Evolutionary conservation across 2,888 invertebrate genomes (phyloP), one percentile per base, ranked within the genome.

Genomic region (Heliconius cydno): DNA sequence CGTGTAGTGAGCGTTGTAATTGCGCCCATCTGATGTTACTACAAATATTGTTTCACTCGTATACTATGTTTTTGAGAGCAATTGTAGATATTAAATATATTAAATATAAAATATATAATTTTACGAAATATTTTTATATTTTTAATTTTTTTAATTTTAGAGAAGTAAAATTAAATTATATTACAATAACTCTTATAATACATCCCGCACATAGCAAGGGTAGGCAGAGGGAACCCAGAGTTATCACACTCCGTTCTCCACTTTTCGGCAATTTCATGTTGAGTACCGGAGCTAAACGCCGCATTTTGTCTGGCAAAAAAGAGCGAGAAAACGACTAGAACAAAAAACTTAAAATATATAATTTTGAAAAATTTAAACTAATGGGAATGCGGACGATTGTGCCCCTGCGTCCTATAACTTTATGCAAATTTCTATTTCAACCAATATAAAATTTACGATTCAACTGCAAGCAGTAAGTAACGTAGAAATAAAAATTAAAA

Each of bases 21-120:
- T 91, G 88, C 90, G 82, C 86, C 89, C 89, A 90, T 90, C 89
- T 87, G 88, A 88, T 87, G 87, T 86, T 86, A 84, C 86, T 86
- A 86, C 89, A 88, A 88, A 86, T 86, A 87, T 86, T 85, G 82
- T 85, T 86, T 82, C 82, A 81, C 79, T 78, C 81, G 79, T 80
- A 82, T 76, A 79, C 78, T 13, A 76, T 41, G 79, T 80, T 82
- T 79, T 80, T 60, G 68, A 80, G 74, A 79, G 74, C 74, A 76
- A 78, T 81, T 79, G 72, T 38, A 25, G n/a, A 63, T 60, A 72
- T 77, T 77, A 77, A 82, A 9, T 77, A 41, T 66, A 63, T 78
- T 57, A 73, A 70, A 52, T 52, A 52, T 0, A 0, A 52, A 52
- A 52, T 41, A 2, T 52, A 52, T 2, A 52, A 46, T 15, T 46